phyloP scores from a whole-genome alignment of 2,797 vertebrate species.

The Arrhamphus sclerolepis region DNA sequence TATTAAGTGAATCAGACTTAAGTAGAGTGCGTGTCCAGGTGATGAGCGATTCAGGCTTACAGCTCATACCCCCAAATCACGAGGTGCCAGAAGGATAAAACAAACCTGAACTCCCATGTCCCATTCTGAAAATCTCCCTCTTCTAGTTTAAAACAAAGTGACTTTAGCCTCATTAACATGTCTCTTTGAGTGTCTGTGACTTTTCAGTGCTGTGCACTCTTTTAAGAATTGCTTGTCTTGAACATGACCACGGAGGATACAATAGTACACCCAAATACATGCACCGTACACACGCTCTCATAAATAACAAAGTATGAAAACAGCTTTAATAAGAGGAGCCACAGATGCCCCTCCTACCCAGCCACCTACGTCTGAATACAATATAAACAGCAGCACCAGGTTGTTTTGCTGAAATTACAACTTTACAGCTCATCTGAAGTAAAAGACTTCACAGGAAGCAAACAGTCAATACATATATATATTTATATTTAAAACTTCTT shows the following conservation, averaged over 20 bases:
- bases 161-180: slow-evolving; percentile 31
- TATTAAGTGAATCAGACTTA: slow-evolving; percentile 45
- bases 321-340: slow-evolving; percentile 41
- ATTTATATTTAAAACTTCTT: background rate
- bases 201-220: slow-evolving; percentile 7
- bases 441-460: slow-evolving; percentile 1
- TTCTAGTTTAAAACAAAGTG: slow-evolving; percentile 3
- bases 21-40: slow-evolving; percentile 40
- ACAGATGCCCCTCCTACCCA: background rate
- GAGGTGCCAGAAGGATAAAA: slow-evolving; percentile 19
- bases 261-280: slow-evolving; percentile 11
- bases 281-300: slow-evolving; percentile 14
- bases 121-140: slow-evolving; percentile 7
- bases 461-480: background rate
- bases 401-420: slow-evolving; percentile 8
- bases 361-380: slow-evolving; percentile 3
- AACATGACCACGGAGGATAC: slow-evolving; percentile 17
- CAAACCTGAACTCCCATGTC: slow-evolving; percentile 3
- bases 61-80: slow-evolving; percentile 6
- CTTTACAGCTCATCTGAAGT: slow-evolving; percentile 4
- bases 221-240: slow-evolving; percentile 24
- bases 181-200: slow-evolving; percentile 24
- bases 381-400: slow-evolving; percentile 7
- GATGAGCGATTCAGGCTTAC: slow-evolving; percentile 30
- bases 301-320: slow-evolving; percentile 42